Evolutionary conservation across 2,797 vertebrate genomes (phyloP), one percentile per base, ranked within the genome.

Genomic region (Microctenopoma steveboyesi): DNA sequence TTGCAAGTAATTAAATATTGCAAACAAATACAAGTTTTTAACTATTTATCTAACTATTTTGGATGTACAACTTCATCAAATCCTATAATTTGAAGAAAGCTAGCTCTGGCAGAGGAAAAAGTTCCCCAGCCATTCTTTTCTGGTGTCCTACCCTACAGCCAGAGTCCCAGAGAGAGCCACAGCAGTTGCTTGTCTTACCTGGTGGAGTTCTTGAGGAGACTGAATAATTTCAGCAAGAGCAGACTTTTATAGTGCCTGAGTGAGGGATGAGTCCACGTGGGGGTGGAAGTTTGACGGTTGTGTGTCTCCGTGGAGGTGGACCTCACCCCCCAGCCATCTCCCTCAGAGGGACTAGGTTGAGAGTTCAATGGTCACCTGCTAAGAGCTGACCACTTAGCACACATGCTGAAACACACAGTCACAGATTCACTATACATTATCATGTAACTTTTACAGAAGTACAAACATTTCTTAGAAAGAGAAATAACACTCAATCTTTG

Each of bases 221-320:
- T 95, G 93, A 87, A 39, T n/a, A 70, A 85, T 64, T 64, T 55
- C 47, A 69, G 56, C 30, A 8, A 51, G 28, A 76, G 71, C 64
- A 45, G 30, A 77, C 55, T 80, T 92, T 90, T 92, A 89, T 93
- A 92, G 66, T 52, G 76, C 5, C 47, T 8, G 18, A 35, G n/a
- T 5, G 40, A 63, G 84, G 69, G 78, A 74, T 51, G 63, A 79
- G 69, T 72, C 66, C 0, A 22, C 60, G 66, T 48, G 64, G 75
- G 54, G 64, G 79, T 42, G 81, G 65, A 76, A 75, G 73, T 63
- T 57, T 56, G 72, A 64, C 59, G 56, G 35, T 35, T 74, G 67
- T 57, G 67, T 92, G 92, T 89, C 87, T 88, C 79, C 75, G 88
- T 92, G 91, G 90, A 91, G 85, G 81, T 93, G 91, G 90, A 93